phyloP scores from a whole-genome alignment of 1,140 invertebrate genomes.

The Andrena cerasifolii region DNA sequence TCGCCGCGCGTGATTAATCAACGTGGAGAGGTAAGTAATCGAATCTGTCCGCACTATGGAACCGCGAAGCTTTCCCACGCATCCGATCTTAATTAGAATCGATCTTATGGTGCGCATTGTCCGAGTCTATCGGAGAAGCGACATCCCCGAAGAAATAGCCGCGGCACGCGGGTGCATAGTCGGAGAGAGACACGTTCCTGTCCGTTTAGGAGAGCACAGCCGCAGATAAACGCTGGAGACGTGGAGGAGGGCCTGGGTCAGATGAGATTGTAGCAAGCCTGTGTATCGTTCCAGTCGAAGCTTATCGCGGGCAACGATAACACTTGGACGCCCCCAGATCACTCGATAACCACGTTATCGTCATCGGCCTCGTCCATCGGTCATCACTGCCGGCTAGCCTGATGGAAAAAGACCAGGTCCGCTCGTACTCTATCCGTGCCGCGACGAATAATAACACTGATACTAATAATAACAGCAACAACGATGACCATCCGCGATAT shows the following conservation, averaged over 20 bases:
- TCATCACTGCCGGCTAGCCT: constrained; percentile 64
- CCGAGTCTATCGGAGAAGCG: not conserved
- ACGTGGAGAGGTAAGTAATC: not conserved
- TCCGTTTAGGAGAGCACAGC: not conserved
- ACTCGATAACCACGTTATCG: constrained; percentile 79
- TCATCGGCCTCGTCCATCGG: constrained; percentile 75
- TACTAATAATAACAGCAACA: not conserved
- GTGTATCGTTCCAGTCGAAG: constrained; percentile 71
- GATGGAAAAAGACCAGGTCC: constrained; percentile 64
- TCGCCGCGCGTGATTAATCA: no score
- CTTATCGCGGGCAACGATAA: constrained; percentile 78
- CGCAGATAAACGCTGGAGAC: constrained; percentile 52
- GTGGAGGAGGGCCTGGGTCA: constrained; percentile 73
- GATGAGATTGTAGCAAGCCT: constrained; percentile 76
- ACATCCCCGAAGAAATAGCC: not conserved
- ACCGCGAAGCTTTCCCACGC: not conserved
- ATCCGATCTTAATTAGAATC: constrained; percentile 6
- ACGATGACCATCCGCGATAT: not conserved
- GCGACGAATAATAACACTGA: not conserved
- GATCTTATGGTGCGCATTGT: not conserved
- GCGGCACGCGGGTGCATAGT: no score
- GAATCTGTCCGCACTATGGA: not conserved
- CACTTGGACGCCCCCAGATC: constrained; percentile 81
- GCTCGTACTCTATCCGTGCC: not conserved
- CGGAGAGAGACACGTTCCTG: constrained; percentile 29